phyloP scores from a whole-genome alignment of 1,140 invertebrate species.

The Hylyphantes graminicola region DNA sequence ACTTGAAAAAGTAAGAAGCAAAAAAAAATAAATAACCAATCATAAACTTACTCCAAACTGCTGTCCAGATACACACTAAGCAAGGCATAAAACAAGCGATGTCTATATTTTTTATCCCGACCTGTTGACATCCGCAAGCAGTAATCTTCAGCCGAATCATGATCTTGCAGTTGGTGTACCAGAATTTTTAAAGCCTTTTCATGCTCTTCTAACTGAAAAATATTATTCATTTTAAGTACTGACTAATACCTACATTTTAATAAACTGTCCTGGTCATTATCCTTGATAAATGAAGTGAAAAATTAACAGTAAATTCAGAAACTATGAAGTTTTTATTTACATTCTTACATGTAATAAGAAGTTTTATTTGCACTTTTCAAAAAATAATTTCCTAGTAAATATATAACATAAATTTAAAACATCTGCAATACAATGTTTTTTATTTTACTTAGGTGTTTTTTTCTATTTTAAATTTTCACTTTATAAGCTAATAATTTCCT shows the following conservation, averaged over 20 bases:
- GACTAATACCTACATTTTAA: too few species aligned
- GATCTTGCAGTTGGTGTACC: conserved; percentile 71
- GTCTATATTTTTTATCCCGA: conserved; percentile 66
- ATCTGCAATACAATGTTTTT: too few species aligned
- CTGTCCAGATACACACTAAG: conserved; percentile 70
- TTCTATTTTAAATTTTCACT: too few species aligned
- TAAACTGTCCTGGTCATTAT: too few species aligned
- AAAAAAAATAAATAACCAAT: background rate
- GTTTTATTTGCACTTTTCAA: too few species aligned
- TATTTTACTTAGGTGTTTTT: too few species aligned
- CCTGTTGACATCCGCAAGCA: conserved; percentile 69
- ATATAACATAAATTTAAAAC: too few species aligned
- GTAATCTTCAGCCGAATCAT: conserved; percentile 70
- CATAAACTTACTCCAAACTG: conserved; percentile 67
- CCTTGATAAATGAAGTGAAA: too few species aligned
- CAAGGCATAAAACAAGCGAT: conserved; percentile 69
- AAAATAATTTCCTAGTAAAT: too few species aligned
- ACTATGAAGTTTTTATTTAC: background rate
- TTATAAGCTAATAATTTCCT: too few species aligned
- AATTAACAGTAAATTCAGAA: too few species aligned
- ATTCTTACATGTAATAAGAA: background rate
- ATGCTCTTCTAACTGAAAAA: conserved; percentile 70
- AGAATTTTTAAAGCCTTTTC: conserved; percentile 71
- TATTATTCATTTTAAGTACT: background rate
- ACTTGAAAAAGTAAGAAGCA: too few species aligned